Base-by-base conservation (phyloP, 2,888 invertebrate species). In the Andrena praecox region DNA sequence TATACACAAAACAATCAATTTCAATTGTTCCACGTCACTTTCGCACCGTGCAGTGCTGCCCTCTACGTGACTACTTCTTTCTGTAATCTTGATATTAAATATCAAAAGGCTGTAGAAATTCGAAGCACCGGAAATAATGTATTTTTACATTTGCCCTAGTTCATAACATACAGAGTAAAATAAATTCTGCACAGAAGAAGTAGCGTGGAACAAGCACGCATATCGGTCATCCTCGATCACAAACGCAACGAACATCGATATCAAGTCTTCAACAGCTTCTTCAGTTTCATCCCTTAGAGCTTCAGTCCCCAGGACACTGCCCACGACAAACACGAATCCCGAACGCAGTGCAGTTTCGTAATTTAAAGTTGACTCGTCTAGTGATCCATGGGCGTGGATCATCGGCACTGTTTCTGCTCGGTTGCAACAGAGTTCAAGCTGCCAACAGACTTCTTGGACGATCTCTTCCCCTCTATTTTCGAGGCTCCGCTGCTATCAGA, bases 381-480 rank as follows among this genome's bases (percentile, higher is more conserved):
- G 29, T 16, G n/a, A 68, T 64, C 24, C 48, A 68, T 20, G 33
- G 62, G 35, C 59, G 31, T 42, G 69, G 76, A 88, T 89, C 88
- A 89, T 82, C 89, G 84, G 50, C 79, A 86, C 60, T 87, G 83
- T 50, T 87, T 89, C 20, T 89, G 89, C 33, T 89, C 87, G 29
- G 77, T n/a, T 60, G 85, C 77, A 42, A 76, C 75, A 27, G 81
- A 56, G 62, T 88, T 87, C 77, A 79, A 54, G 35, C 70, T 80
- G 0, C 84, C 85, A 72, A 81, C 84, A 71, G 87, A 77, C 72
- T 87, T 91, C 83, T 88, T 91, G 70, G 90, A 87, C 35, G 88
- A 89, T 72, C 85, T 87, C 80, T 89, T 88, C 20, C 87, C 69
- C 8, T 91, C 91, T 67, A 82, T 78, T 69, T 83, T 88, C 78